Conservation (phyloP, 30 jellyfish, hydroid and myxozoan genomes). For the Hydractinia echinata region DNA sequence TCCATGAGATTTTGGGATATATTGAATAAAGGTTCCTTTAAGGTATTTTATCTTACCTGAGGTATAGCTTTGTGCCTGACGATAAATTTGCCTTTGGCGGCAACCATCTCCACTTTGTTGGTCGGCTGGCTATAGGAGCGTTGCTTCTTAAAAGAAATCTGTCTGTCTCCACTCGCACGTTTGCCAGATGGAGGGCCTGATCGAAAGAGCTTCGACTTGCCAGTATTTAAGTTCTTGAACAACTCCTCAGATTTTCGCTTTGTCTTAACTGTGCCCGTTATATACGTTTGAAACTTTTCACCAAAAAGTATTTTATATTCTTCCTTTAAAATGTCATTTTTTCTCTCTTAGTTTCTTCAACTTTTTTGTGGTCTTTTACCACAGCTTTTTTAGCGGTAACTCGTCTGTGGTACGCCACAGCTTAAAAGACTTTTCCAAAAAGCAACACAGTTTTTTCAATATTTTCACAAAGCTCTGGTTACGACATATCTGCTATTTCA, state of each 20-base stretch:
- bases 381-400: neutral
- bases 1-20: conserved; percentile 1
- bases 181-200: neutral
- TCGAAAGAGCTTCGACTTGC: neutral
- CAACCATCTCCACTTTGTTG: neutral
- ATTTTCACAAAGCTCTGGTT: too few relatives aligned
- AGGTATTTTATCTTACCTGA: neutral
- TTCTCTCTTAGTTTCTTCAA: neutral
- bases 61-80: neutral
- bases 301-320: neutral
- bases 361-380: conserved; percentile 4
- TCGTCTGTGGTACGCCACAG: neutral
- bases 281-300: neutral
- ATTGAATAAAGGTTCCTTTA: neutral
- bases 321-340: neutral
- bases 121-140: too few relatives aligned
- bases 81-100: neutral
- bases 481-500: too few relatives aligned
- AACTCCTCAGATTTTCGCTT: neutral
- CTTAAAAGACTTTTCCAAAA: neutral
- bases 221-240: neutral
- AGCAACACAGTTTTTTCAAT: neutral
- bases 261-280: neutral
- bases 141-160: neutral
- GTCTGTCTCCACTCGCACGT: neutral